Evolutionary conservation across 2,113 vertebrate genomes (phyloP), one percentile per base, ranked within the genome.

Genomic region (Zingel zingel): DNA sequence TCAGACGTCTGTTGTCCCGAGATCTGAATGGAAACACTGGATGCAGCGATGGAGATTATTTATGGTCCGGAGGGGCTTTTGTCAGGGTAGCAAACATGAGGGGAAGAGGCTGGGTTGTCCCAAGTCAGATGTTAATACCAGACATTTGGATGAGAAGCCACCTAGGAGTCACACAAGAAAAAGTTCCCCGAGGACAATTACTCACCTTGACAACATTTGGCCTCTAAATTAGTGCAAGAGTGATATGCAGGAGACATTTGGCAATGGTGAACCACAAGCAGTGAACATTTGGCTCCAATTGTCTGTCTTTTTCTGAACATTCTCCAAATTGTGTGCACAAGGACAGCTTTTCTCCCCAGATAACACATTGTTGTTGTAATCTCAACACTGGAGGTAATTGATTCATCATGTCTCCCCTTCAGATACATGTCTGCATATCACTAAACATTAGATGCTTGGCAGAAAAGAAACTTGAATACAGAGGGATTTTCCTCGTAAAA

Each of bases 51-150:
- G 81, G 62, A 69, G 25, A 61, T 82, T 50, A 77, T 54, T 85
- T 83, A 82, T 72, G 83, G 48, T 74, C 54, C 11, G 0, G 14
- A 15, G 50, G 79, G 65, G 71, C 47, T 74, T 85, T 56, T 54
- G 58, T 87, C 72, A 43, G 67, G 68, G 76, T 45, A 71, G 47
- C 72, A 73, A 78, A 79, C 61, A 78, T 5, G n/a, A 64, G 27
- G 74, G 25, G 48, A 72, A 57, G 50, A 58, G 16, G n/a, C 66
- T n/a, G 33, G 53, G 74, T 15, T 65, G 75, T 88, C 74, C 74
- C 39, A 1, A 69, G 65, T 84, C 57, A 45, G 84, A 90, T 83
- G 83, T 83, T 64, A 53, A 77, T 48, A 73, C 51, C 88, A 91
- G 89, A 90, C 57, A 3, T 74, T 83, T 89, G 81, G 84, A 89